These are phyloP conservation scores for Mobula hypostoma DNA, from an alignment of 2,113 vertebrate species.

Conservation along the genomic window DNA sequence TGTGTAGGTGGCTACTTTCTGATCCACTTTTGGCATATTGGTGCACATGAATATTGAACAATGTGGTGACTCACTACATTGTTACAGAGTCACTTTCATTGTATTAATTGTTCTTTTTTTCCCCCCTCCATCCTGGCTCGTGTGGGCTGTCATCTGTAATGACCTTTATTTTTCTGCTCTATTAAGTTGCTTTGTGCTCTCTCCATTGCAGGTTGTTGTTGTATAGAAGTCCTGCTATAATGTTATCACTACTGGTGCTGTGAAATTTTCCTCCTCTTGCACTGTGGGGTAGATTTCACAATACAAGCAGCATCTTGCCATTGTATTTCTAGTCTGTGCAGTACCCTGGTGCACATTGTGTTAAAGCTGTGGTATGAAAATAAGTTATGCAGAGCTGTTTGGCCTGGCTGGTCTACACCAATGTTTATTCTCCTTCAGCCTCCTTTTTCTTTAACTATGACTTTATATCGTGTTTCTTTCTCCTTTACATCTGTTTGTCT, in stretches of 20 bases:
- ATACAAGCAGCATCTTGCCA: background rate
- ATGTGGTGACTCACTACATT: background rate
- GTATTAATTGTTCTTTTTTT: background rate
- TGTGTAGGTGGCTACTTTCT: background rate
- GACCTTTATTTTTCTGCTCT: conserved; percentile 1
- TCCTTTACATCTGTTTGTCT: background rate
- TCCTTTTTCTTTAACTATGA: background rate
- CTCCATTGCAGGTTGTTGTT: background rate
- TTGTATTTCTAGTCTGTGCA: background rate
- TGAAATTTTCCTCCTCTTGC: background rate
- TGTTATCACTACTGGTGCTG: background rate
- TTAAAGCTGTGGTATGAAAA: background rate
- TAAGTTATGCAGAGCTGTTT: background rate
- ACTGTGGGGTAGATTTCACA: background rate
- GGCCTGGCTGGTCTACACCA: too few species aligned
- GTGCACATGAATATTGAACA: too few species aligned
- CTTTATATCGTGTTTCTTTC: background rate
- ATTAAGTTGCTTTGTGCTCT: background rate
- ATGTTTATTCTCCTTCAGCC: background rate
- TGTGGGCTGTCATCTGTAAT: background rate
- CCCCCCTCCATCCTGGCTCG: background rate
- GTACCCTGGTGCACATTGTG: background rate
- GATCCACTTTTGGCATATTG: background rate
- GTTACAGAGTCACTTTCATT: background rate
- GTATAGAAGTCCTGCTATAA: background rate